Conservation (phyloP, 92 coral and sea anemone species). For the Porites evermanni region DNA sequence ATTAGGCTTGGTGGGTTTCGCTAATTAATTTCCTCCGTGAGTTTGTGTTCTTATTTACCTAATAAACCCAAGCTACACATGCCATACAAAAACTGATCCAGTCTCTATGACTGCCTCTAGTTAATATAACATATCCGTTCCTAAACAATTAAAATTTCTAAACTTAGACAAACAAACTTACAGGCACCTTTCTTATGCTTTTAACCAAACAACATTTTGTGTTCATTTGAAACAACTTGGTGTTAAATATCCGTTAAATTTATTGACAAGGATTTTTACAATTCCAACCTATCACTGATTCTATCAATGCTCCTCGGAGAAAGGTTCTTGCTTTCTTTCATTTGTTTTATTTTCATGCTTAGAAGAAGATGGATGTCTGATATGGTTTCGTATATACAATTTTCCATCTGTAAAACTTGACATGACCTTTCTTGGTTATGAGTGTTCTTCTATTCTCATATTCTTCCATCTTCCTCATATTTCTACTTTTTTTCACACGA, state of each 20-base stretch:
- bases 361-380: too few relatives aligned
- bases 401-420: too few relatives aligned
- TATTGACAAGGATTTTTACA: not conserved
- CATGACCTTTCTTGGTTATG: too few relatives aligned
- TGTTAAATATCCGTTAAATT: not conserved
- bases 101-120: conserved; percentile 8
- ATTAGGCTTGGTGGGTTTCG: not conserved
- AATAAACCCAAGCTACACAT: conserved; percentile 16
- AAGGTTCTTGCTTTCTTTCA: too few relatives aligned
- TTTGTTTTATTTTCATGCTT: too few relatives aligned
- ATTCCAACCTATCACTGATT: not conserved
- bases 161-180: not conserved
- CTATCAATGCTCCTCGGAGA: too few relatives aligned
- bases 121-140: conserved; percentile 12
- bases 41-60: conserved; percentile 19
- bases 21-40: conserved; percentile 11
- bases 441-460: too few relatives aligned
- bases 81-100: not conserved
- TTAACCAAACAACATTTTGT: not conserved
- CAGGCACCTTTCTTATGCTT: not conserved
- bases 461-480: too few relatives aligned
- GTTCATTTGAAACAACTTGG: not conserved
- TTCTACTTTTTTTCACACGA: too few relatives aligned
- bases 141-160: not conserved
- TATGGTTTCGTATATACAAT: too few relatives aligned